Evolutionary conservation across 2,113 vertebrate genomes (phyloP), one percentile per base, ranked within the genome.

Genomic region (Melanerpes aurifrons): DNA sequence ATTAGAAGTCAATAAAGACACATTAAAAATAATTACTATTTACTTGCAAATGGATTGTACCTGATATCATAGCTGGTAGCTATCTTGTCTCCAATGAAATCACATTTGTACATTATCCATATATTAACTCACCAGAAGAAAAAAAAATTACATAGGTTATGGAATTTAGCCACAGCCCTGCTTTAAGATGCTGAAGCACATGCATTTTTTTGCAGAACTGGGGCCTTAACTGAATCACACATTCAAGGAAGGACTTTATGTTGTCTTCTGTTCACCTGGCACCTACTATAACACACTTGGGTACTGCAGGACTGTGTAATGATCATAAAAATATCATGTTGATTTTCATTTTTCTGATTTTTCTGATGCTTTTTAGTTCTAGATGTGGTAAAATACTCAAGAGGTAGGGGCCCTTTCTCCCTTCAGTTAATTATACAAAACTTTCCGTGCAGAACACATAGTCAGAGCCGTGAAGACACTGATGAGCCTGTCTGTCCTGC

Each of bases 1-100:
- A 97, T 96, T 94, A 97, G 79, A 94, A 97, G 95, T 96, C 97
- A 98, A 89, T 96, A 95, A 94, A 94, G 62, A 95, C 4, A 61
- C 32, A 2, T 88, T 93, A 95, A 89, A 96, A 96, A 73, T 91
- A 97, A 96, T 57, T 87, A 62, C 78, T 90, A 72, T 95, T 96
- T 93, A 79, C 69, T 95, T 82, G 84, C 47, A 88, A 94, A 92
- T 68, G 54, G 37, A 64, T 84, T 59, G 43, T 64, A 90, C 22
- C 86, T 85, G 28, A 19, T 62, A 32, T 80, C 45, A 12, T 86
- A 80, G 82, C 88, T 90, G 78, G 53, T 93, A 90, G 32, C 40
- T 96, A 35, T 87, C 92, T 94, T 93, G 59, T 95, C 90, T 80
- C 11, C 77, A 86, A 31, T 74, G 48, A 95, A 92, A 68, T 80